Percentiles rank a stretch among this genome's conserved stretches.
Conservation (phyloP, 2,797 vertebrate species). For the Acanthurus lineatus region DNA sequence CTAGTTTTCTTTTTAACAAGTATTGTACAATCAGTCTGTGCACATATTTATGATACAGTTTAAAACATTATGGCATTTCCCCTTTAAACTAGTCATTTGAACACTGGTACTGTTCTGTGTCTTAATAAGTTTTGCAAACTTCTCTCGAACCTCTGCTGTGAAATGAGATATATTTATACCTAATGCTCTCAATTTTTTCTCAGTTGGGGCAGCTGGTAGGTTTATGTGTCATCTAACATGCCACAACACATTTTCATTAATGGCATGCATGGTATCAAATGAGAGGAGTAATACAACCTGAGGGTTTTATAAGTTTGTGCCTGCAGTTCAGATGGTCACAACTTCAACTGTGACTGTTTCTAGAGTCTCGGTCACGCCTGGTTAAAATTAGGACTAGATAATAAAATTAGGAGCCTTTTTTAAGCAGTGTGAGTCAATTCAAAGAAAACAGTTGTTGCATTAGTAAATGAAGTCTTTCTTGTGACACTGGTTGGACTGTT, state of each 20-base stretch:
- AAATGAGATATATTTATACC: neutral
- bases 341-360: neutral
- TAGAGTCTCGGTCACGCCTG: neutral
- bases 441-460: neutral
- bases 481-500: neutral
- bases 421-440: neutral
- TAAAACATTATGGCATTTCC: neutral
- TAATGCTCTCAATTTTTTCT: neutral
- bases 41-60: neutral
- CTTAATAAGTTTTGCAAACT: neutral
- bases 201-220: neutral
- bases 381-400: neutral
- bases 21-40: neutral
- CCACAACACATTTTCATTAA: neutral
- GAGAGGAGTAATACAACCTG: neutral
- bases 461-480: neutral
- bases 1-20: neutral
- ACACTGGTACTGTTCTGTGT: neutral
- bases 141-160: neutral
- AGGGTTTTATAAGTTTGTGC: neutral
- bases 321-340: neutral
- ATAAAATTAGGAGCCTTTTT: neutral
- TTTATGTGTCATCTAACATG: constrained; percentile 14
- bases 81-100: neutral
- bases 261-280: neutral